Evolutionary conservation across 2,113 vertebrate genomes (phyloP).

Genomic region (Mixornis gularis): DNA sequence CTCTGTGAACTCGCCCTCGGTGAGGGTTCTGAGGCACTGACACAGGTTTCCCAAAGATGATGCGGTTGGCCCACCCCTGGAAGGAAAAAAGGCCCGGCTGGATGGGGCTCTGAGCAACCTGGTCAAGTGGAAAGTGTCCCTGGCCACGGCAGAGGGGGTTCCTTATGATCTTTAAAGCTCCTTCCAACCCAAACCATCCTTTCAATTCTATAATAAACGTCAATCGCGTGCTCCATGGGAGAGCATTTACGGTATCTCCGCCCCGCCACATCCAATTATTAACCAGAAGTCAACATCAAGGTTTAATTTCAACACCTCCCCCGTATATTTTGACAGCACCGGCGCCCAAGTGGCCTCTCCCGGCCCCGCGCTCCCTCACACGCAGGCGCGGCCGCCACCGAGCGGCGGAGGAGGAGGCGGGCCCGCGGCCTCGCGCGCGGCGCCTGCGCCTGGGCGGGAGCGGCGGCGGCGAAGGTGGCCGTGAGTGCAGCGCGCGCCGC

Average conservation of each 20-base stretch:
- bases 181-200: neutral
- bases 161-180: neutral
- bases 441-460: too few species aligned
- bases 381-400: neutral
- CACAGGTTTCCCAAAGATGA: neutral
- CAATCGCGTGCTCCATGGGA: neutral
- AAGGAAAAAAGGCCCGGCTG: neutral
- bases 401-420: too few species aligned
- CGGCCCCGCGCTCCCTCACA: fast-evolving
- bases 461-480: too few species aligned
- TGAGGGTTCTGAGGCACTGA: neutral
- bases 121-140: neutral
- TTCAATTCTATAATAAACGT: neutral
- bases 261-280: neutral
- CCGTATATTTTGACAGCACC: fast-evolving
- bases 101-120: neutral
- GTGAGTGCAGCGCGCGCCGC: neutral
- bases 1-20: neutral
- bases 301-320: fast-evolving
- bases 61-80: too few species aligned
- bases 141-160: neutral
- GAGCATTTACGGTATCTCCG: neutral
- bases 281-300: neutral
- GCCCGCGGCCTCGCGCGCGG: too few species aligned
- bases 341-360: fast-evolving